Evolutionary conservation across 2,113 vertebrate genomes (phyloP).

Genomic region (Macaca nemestrina): DNA sequence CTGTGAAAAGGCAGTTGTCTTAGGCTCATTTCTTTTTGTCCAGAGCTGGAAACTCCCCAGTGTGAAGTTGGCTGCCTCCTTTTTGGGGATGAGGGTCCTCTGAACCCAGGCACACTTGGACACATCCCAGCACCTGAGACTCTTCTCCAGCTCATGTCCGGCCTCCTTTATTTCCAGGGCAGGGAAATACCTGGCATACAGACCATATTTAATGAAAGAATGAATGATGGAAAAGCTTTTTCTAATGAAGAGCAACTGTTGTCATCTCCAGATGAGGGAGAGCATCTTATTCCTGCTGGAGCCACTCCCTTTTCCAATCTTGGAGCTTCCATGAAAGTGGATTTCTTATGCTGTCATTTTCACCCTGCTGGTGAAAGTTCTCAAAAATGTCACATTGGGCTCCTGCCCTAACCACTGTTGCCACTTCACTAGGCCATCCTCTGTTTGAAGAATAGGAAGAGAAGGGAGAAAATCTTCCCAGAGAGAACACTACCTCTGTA

Average conservation of each 20-base stretch:
- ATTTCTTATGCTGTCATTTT: neutral
- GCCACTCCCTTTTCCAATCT: neutral
- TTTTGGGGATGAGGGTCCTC: neutral
- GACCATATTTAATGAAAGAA: neutral
- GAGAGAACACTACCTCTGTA: constrained; percentile 25
- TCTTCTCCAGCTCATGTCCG: neutral
- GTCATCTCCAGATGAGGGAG: neutral
- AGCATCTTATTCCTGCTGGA: neutral
- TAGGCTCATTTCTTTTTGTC: neutral
- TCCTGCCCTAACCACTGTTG: neutral
- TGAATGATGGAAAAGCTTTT: neutral
- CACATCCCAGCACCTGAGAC: rapidly evolving
- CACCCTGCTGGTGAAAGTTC: neutral
- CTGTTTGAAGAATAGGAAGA: neutral
- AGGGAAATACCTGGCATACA: neutral
- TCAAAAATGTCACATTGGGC: neutral
- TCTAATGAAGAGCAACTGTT: neutral
- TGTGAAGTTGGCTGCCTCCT: neutral
- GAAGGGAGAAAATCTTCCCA: neutral
- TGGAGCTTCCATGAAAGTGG: neutral
- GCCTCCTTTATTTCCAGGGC: neutral
- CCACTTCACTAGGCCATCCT: neutral
- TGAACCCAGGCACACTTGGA: neutral
- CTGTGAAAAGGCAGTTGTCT: neutral
- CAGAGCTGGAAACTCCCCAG: neutral